Evolutionary conservation across 2,113 vertebrate genomes (phyloP).

Genomic region (Trochalopteron elliotii): DNA sequence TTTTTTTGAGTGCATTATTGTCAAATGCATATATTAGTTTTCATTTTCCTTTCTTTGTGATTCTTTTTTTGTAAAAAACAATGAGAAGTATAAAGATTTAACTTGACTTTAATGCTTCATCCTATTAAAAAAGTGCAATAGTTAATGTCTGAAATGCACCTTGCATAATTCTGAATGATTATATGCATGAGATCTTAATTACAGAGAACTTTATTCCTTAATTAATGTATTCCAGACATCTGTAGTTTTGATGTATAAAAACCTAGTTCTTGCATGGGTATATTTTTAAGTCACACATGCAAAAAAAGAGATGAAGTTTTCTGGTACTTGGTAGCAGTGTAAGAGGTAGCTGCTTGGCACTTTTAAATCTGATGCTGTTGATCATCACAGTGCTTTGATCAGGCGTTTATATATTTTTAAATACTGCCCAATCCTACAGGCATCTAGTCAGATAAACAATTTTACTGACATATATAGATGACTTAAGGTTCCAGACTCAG

Average conservation of each 20-base stretch:
- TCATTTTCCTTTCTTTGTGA: background rate
- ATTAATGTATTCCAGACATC: background rate
- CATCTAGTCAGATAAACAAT: background rate
- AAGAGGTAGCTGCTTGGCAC: background rate
- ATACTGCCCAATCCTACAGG: background rate
- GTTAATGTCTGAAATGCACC: background rate
- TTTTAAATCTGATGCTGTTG: background rate
- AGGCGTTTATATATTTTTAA: background rate
- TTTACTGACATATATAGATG: background rate
- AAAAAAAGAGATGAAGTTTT: background rate
- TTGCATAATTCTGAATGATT: background rate
- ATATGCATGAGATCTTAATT: background rate
- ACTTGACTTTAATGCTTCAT: background rate
- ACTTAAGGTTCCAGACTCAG: background rate
- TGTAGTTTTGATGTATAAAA: background rate
- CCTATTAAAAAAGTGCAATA: background rate
- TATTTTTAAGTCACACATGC: background rate
- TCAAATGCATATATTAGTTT: background rate
- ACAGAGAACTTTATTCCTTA: background rate
- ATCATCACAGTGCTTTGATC: background rate
- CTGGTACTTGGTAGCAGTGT: background rate
- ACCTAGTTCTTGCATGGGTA: background rate
- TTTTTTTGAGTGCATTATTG: background rate
- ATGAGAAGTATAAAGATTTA: background rate
- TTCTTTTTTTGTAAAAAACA: background rate